phyloP scores from a whole-genome alignment of 2,113 vertebrate species.

The Menura novaehollandiae region DNA sequence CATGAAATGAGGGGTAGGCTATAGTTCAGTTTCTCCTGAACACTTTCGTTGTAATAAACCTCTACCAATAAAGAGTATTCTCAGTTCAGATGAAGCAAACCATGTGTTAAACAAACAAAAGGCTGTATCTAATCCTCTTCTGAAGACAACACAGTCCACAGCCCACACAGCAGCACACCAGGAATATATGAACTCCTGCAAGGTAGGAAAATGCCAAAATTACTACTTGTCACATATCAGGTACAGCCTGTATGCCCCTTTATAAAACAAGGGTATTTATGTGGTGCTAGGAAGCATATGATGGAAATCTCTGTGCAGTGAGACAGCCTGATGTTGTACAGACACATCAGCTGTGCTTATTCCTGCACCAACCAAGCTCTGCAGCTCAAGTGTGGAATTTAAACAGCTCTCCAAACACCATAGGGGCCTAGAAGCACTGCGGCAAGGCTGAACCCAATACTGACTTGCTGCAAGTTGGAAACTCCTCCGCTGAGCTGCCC shows the following conservation, averaged over 20 bases:
- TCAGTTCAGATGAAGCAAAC: neutral
- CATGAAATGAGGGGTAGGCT: neutral
- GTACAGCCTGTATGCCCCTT: neutral
- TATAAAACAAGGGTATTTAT: neutral
- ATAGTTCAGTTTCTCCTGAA: neutral
- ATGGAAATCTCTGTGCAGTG: neutral
- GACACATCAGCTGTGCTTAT: neutral
- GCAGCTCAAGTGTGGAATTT: neutral
- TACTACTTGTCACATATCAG: neutral
- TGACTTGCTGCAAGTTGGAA: neutral
- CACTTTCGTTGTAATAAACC: neutral
- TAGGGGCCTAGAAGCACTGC: neutral
- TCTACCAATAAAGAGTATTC: neutral
- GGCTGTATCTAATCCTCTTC: neutral
- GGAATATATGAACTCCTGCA: neutral
- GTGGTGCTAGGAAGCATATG: neutral
- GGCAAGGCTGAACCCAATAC: neutral
- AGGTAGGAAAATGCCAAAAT: neutral
- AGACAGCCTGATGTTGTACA: neutral
- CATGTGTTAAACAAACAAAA: neutral
- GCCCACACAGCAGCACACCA: neutral
- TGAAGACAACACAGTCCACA: neutral
- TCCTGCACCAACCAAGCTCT: neutral
- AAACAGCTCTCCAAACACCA: neutral
- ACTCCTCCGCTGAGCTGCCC: neutral